Conservation (phyloP, 2,113 vertebrate species). For the Chaetodon auriga region DNA sequence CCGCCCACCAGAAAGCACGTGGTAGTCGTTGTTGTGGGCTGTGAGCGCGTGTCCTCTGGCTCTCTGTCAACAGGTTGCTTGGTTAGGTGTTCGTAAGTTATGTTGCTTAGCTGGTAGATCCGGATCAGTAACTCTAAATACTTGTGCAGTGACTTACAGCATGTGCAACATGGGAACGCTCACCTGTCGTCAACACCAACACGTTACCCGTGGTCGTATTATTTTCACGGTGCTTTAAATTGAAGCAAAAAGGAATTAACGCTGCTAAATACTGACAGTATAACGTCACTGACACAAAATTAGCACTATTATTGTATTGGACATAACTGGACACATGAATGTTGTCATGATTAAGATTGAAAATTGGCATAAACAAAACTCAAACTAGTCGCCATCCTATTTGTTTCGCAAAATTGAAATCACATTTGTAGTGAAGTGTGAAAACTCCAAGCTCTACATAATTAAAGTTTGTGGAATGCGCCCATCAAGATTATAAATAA, state of each 20-base stretch:
- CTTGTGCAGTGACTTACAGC: background rate
- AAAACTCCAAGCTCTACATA: background rate
- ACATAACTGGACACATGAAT: too few relatives aligned
- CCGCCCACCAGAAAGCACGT: conserved; percentile 1
- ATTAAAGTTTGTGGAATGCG: background rate
- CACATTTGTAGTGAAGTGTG: background rate
- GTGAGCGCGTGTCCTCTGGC: background rate
- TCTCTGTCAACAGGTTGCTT: too few relatives aligned
- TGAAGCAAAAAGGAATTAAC: background rate
- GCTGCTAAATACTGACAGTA: background rate
- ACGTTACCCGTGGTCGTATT: too few relatives aligned
- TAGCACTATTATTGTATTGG: too few relatives aligned
- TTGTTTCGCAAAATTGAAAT: too few relatives aligned
- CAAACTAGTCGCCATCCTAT: background rate
- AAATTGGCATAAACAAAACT: too few relatives aligned
- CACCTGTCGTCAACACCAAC: background rate
- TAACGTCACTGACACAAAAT: background rate
- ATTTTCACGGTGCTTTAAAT: background rate
- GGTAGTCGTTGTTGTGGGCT: background rate
- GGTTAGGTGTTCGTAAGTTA: background rate
- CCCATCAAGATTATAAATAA: background rate
- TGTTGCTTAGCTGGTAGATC: background rate
- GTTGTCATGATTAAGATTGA: too few relatives aligned
- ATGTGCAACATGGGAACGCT: background rate
- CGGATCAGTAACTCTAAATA: background rate